Evolutionary conservation across 2,888 invertebrate genomes (phyloP), one percentile per base, ranked within the genome.

Genomic region (Chalcosyrphus nemorum): DNA sequence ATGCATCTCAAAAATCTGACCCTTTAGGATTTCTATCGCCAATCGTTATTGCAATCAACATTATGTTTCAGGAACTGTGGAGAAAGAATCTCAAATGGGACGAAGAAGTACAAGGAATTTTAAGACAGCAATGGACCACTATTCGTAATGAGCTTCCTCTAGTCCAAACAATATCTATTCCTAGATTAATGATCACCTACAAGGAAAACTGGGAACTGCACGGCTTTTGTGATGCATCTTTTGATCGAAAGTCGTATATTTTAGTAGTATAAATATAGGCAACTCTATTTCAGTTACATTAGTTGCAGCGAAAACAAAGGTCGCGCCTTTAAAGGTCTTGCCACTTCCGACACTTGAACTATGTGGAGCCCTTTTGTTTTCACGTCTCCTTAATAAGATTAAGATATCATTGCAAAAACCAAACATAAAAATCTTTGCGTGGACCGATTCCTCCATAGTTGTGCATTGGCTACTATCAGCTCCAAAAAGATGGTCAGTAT

Each of bases 31-130:
- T n/a, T n/a, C n/a, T n/a, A n/a, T n/a, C n/a, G n/a, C n/a, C n/a
- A n/a, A n/a, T n/a, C n/a, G n/a, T n/a, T n/a, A n/a, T n/a, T n/a
- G n/a, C n/a, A n/a, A n/a, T n/a, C n/a, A n/a, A n/a, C n/a, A n/a
- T n/a, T n/a, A n/a, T n/a, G n/a, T n/a, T n/a, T n/a, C n/a, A 86
- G 21, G 71, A 86, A 5, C 29, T 84, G 6, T 81, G 84, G 84
- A 56, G 82, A n/a, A 7, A 1, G 7, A 6, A 32, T 7, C 9
- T 32, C 9, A 4, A 6, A 32, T 32, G 32, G 32, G 32, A 86
- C 27, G n/a, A n/a, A n/a, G n/a, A n/a, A n/a, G n/a, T n/a, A n/a
- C n/a, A n/a, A n/a, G n/a, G n/a, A n/a, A n/a, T n/a, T n/a, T n/a
- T n/a, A n/a, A n/a, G n/a, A n/a, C n/a, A n/a, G n/a, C n/a, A n/a